Evolutionary conservation across 2,888 invertebrate species (phyloP).

Genomic region (Tryphoninae sp.): DNA sequence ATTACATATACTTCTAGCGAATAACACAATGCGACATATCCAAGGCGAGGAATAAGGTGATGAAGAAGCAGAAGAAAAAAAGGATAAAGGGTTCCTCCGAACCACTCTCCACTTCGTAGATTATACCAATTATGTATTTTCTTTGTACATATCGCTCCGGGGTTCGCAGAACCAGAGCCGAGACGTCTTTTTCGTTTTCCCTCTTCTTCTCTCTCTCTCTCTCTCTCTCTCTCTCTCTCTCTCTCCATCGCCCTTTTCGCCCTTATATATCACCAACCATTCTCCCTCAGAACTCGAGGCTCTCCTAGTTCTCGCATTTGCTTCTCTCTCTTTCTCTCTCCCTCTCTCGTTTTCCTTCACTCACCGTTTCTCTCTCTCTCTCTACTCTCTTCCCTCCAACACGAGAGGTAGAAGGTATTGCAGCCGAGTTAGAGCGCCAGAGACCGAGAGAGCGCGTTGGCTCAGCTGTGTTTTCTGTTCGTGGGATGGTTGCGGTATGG

Average conservation of each 20-base stretch:
- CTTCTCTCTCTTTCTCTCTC: constrained; percentile 5
- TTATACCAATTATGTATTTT: constrained; percentile 65
- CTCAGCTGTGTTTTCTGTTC: constrained; percentile 81
- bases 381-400: constrained; percentile 63
- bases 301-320: constrained; percentile 42
- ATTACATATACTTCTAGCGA: constrained; percentile 21
- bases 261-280: constrained; percentile 29
- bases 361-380: constrained; percentile 60
- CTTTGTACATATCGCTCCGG: constrained; percentile 52
- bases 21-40: constrained; percentile 12
- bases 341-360: constrained; percentile 49
- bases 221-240: background rate
- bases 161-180: constrained; percentile 53
- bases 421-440: constrained; percentile 69
- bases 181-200: constrained; percentile 46
- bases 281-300: constrained; percentile 13
- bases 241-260: constrained; percentile 12
- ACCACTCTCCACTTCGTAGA: constrained; percentile 60
- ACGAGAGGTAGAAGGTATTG: constrained; percentile 78
- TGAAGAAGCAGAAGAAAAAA: background rate
- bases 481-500: constrained; percentile 71
- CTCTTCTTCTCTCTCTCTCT: constrained; percentile 18
- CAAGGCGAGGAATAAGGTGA: background rate
- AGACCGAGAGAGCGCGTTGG: constrained; percentile 72
- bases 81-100: constrained; percentile 40